A percentile compares a stretch with the other conserved stretches of the same genome.
phyloP scores from a whole-genome alignment of 2,888 invertebrate species.

The Luperina testacea region DNA sequence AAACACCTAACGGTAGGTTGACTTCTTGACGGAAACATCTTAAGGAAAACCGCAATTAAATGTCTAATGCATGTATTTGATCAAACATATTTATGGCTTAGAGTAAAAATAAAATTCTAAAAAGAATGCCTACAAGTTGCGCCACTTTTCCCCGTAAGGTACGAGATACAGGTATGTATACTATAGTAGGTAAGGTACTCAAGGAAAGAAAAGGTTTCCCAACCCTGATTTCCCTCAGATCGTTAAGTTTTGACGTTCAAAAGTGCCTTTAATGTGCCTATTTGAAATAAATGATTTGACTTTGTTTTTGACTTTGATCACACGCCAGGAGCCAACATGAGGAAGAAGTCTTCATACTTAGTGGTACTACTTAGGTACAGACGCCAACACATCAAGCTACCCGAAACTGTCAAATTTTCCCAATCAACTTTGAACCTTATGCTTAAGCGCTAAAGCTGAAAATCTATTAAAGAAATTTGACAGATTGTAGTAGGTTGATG shows the following conservation, averaged over 20 bases:
- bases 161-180: background rate
- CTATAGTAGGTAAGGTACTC: background rate
- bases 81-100: background rate
- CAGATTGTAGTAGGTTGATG: no score
- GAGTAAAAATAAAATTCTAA: background rate
- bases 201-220: background rate
- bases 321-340: background rate
- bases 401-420: no score
- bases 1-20: background rate
- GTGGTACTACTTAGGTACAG: background rate
- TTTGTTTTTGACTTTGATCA: no score
- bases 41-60: slow-evolving; percentile 30
- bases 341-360: background rate
- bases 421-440: no score
- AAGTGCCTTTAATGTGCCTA: no score
- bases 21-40: slow-evolving; percentile 31
- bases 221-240: background rate
- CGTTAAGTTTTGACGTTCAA: no score
- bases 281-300: no score
- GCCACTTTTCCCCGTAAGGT: background rate
- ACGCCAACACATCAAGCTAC: no score
- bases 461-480: no score
- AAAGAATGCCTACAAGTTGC: background rate
- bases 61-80: background rate
- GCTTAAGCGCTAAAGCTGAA: no score